phyloP scores from a whole-genome alignment of 2,888 invertebrate genomes.

The Calameuta pallipes region DNA sequence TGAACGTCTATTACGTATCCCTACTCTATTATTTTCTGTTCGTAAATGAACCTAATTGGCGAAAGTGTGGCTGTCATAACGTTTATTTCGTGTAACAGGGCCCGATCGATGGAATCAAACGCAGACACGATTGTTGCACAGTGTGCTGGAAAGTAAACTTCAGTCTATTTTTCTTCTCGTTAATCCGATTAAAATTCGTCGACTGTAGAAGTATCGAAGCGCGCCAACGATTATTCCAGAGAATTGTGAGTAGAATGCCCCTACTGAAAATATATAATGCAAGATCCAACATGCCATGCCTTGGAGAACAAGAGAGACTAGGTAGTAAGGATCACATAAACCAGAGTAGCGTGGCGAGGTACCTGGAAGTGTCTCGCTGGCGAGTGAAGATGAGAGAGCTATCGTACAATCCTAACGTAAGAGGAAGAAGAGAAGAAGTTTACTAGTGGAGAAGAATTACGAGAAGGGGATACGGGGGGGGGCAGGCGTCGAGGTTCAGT shows the following conservation, averaged over 20 bases:
- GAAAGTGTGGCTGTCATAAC: background rate
- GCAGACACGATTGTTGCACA: background rate
- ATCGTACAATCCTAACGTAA: background rate
- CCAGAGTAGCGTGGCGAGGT: background rate
- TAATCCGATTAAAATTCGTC: background rate
- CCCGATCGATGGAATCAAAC: background rate
- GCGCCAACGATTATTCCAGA: background rate
- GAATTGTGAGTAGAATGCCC: background rate
- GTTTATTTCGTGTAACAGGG: background rate
- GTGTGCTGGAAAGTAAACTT: background rate
- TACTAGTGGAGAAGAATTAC: background rate
- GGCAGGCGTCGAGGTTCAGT: constrained; percentile 36
- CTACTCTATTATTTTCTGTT: background rate
- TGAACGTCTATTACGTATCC: background rate
- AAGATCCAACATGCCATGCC: background rate
- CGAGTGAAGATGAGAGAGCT: background rate
- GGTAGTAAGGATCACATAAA: background rate
- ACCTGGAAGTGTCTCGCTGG: background rate
- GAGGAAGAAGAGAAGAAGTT: background rate
- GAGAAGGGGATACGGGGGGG: background rate
- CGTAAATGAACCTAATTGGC: background rate
- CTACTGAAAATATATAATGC: background rate
- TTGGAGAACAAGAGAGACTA: background rate
- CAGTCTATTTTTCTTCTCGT: background rate
- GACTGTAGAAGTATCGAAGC: background rate